Base-by-base conservation (phyloP, 2,888 invertebrate species). In the Tenthredo notha region DNA sequence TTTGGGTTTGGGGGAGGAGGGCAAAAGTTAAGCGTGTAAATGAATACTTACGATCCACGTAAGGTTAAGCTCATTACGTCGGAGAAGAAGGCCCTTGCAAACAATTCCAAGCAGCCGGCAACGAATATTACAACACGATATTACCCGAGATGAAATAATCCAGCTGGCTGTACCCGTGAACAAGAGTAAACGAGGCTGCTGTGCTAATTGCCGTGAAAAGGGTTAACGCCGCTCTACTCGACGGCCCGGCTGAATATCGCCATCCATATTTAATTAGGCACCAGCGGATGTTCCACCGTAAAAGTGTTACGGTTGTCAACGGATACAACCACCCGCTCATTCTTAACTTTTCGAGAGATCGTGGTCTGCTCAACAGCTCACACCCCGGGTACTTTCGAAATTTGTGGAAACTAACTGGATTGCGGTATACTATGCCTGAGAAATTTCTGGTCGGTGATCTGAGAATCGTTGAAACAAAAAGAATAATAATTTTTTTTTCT, bases 121-220 rank as follows among this genome's bases (percentile, higher is more conserved):
- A 90, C 91, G 91, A 91, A 92, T 91, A 92, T 92, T 91, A 92
- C 91, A 92, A 90, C 90, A 88, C 90, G 90, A 91, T 92, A 92
- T 92, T 92, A 92, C 91, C 89, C 87, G 88, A 90, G 90, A 91
- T 92, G 90, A 92, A 92, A 92, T 92, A 92, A 92, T 92, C 92
- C 92, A 89, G 88, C 88, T 85, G 85, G 89, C 89, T 90, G 85
- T 86, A 88, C 87, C 89, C 88, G 91, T 89, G 90, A 91, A 90
- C 91, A 90, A 90, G 89, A 91, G 91, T 90, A 91, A 91, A 91
- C 91, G 91, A 90, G 90, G 90, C 89, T 88, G 89, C 88, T 89
- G 91, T 90, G 90, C 91, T 92, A 92, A 92, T 92, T 92, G 90
- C 91, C 90, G 90, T 90, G 91, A 91, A 91, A 92, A 91, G 91